Base-by-base conservation (phyloP, 2,113 vertebrate genomes). In the Ceyx margarethae region DNA sequence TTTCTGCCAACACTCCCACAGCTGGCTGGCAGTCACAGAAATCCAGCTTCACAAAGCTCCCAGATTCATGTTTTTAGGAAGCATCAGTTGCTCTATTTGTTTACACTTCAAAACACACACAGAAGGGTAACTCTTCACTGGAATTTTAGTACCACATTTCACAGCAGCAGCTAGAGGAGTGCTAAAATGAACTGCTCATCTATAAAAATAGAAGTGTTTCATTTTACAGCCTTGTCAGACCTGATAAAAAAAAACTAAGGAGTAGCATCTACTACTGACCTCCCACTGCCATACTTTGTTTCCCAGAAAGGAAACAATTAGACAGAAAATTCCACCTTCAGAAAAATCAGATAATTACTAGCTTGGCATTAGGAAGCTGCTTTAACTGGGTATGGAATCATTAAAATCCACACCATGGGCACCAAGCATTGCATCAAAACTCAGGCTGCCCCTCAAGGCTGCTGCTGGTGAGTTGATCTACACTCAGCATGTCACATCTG, bases 1-100 rank as follows among this genome's bases (percentile, higher is more conserved):
- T 42, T 91, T 81, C 85, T 84, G 93, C 92, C 92, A 96, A 28
- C 16, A 28, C 35, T 83, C 81, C 75, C 80, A 85, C 0, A 57
- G 68, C 67, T 85, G 53, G 31, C 85, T 78, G 15, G 14, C 9
- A 53, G 48, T 56, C 82, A 81, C 0, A 71, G 10, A 60, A 83
- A 37, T 74, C 16, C 54, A 84, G 61, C 54, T 58, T 57, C 58
- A 79, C 50, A 87, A 92, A 73, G n/a, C 88, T 50, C 45, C n/a
- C 42, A 53, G 50, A 17, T n/a, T 80, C 6, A 53, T 22, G 9
- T 45, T 28, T 72, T 53, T 31, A 33, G 77, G 76, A 81, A 74
- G 42, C 68, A 69, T 29, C 58, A 26, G 15, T 82, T 91, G 42
- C 71, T 80, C 31, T 60, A 54, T 6, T 65, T 13, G 13, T 33